A percentile compares a stretch with the other conserved stretches of the same genome.
These are phyloP conservation scores for Asobara japonica DNA, from an alignment of 1,140 invertebrate genomes.

Conservation along the genomic window DNA sequence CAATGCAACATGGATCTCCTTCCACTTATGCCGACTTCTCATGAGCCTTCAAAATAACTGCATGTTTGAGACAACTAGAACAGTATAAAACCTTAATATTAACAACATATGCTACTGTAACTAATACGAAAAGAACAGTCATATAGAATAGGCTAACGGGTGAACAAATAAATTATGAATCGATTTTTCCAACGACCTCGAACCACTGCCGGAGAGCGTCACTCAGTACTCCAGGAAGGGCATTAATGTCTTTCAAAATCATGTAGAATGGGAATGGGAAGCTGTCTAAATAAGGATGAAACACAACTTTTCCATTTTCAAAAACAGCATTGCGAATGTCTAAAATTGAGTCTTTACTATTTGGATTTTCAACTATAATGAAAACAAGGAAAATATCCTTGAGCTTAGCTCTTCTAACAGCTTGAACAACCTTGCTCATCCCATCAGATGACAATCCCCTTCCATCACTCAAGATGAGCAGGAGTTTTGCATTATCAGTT, in stretches of 20 bases:
- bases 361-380: conserved; percentile 93
- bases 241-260: conserved; percentile 88
- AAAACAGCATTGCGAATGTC: conserved; percentile 86
- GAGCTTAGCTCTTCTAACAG: conserved; percentile 82
- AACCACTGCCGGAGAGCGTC: conserved; percentile 99
- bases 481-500: conserved; percentile 82
- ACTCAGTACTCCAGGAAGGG: conserved; percentile 88
- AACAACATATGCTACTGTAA: too few species aligned
- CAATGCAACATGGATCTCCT: too few species aligned
- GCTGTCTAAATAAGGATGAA: conserved; percentile 87
- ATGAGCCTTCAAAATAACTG: too few species aligned
- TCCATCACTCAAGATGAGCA: conserved; percentile 95
- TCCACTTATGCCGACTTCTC: too few species aligned
- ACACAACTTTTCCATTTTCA: conserved; percentile 71
- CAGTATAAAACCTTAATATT: too few species aligned
- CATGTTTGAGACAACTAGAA: too few species aligned
- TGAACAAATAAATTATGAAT: conserved; percentile 47
- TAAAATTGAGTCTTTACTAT: conserved; percentile 91
- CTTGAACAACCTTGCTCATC: conserved; percentile 76
- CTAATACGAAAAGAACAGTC: background rate
- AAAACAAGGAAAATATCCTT: conserved; percentile 93
- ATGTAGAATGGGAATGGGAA: conserved; percentile 99
- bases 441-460: conserved; percentile 93
- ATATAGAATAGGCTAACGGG: background rate
- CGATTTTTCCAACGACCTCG: conserved; percentile 85